phyloP scores from a whole-genome alignment of 64 coral and sea anemone genomes.

The Stichodactyla mertensii region DNA sequence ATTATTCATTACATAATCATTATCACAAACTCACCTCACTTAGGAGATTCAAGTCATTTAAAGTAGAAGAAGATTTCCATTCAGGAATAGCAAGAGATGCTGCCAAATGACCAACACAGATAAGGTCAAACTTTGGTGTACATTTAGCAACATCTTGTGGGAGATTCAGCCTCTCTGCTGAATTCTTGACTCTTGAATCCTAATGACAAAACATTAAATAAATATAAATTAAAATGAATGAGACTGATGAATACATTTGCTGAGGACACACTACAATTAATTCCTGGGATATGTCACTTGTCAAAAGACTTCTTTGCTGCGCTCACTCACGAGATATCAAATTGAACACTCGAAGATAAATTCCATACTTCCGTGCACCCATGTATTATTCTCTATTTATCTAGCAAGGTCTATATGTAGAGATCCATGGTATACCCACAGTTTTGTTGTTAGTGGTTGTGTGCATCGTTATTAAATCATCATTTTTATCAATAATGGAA shows the following conservation, averaged over 20 bases:
- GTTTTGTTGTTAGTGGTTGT: too few relatives aligned
- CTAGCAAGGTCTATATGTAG: too few relatives aligned
- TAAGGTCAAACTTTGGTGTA: slow-evolving; percentile 5
- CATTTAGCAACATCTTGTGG: not conserved
- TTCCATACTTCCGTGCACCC: too few relatives aligned
- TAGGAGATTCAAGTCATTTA: not conserved
- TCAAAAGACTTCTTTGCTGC: too few relatives aligned
- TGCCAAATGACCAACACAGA: not conserved
- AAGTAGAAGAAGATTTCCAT: not conserved
- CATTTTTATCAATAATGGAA: not conserved
- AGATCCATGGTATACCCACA: too few relatives aligned
- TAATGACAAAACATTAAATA: not conserved
- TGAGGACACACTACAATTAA: too few relatives aligned
- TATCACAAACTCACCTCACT: not conserved
- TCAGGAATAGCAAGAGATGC: not conserved
- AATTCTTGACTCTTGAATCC: not conserved
- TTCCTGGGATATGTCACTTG: too few relatives aligned
- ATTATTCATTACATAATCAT: not conserved
- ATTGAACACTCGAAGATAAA: too few relatives aligned
- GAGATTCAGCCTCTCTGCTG: not conserved
- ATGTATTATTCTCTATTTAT: too few relatives aligned
- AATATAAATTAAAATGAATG: not conserved
- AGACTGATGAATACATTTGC: too few relatives aligned
- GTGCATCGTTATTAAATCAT: not conserved
- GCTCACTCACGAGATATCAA: too few relatives aligned